Evolutionary conservation across 2,888 invertebrate genomes (phyloP), one percentile per base, ranked within the genome.

Genomic region (Horisme vitalbata): DNA sequence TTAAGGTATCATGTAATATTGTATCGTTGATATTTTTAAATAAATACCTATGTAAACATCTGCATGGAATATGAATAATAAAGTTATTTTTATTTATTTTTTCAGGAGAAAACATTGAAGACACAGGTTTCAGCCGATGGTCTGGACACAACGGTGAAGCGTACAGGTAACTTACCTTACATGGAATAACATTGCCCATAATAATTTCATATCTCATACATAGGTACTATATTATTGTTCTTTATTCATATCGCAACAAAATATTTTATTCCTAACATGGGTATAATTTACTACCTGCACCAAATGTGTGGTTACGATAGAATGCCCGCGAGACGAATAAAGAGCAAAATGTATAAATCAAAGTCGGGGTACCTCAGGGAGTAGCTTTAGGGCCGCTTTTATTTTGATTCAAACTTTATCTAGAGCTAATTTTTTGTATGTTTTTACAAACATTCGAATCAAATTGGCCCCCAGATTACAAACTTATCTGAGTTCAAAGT

Each of bases 101-200:
- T 44, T 3, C 67, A 86, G 86, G 82, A 49, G 72, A 81, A 46
- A 63, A 82, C 27, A 77, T 86, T 9, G 52, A 63, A 4, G 59
- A 71, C 0, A 71, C 74, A 0, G 76, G 73, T 1, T 86, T 75
- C 51, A 68, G 72, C 44, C 59, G 51, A 1, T 86, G 84, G 83
- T 53, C 75, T 0, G 63, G 65, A 10, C 8, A 57, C 4, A 71
- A 77, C 32, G 79, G 79, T 2, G 30, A 59, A 1, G 53, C 59
- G 1, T 62, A 30, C 52, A 82, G 81, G 84, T 81, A 67, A 50
- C 21, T 47, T 28, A 8, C 23, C 15, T 12, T 18, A 18, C 7
- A n/a, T n/a, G n/a, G n/a, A n/a, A n/a, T n/a, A n/a, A n/a, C n/a
- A n/a, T n/a, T n/a, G n/a, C n/a, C n/a, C n/a, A n/a, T n/a, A n/a